Evolutionary conservation across 2,113 vertebrate species (phyloP).

Genomic region (Chaetura pelagica): DNA sequence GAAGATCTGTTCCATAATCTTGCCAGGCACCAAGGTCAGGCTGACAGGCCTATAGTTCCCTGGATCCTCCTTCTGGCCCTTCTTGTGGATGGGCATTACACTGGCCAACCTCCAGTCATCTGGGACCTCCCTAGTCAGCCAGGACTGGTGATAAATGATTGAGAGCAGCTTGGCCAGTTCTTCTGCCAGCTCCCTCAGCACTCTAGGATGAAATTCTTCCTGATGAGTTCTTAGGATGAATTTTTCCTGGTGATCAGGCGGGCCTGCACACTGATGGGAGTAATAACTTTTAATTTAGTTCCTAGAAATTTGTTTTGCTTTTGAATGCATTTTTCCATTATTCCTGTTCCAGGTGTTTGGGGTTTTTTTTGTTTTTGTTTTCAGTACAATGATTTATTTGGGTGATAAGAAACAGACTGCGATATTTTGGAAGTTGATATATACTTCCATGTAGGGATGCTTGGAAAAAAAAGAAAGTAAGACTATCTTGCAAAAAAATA

Average conservation of each 20-base stretch:
- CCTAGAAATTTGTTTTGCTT: background rate
- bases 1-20: too few relatives aligned
- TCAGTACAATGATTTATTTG: background rate
- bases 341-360: background rate
- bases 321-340: background rate
- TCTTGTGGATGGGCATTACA: too few relatives aligned
- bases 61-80: too few relatives aligned
- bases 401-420: background rate
- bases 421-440: background rate
- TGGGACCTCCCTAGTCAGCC: too few relatives aligned
- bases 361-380: background rate
- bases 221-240: too few relatives aligned
- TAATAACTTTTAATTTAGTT: background rate
- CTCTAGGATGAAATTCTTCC: too few relatives aligned
- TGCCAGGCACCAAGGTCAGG: too few relatives aligned
- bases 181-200: too few relatives aligned
- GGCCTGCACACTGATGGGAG: background rate
- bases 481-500: slow-evolving; percentile 29
- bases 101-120: too few relatives aligned
- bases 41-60: too few relatives aligned
- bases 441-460: background rate
- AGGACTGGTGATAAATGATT: too few relatives aligned
- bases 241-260: background rate
- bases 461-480: background rate
- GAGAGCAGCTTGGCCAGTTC: too few relatives aligned